These are phyloP conservation scores for Chrysopa pallens DNA, from an alignment of 1,140 invertebrate genomes.

Conservation along the genomic window DNA sequence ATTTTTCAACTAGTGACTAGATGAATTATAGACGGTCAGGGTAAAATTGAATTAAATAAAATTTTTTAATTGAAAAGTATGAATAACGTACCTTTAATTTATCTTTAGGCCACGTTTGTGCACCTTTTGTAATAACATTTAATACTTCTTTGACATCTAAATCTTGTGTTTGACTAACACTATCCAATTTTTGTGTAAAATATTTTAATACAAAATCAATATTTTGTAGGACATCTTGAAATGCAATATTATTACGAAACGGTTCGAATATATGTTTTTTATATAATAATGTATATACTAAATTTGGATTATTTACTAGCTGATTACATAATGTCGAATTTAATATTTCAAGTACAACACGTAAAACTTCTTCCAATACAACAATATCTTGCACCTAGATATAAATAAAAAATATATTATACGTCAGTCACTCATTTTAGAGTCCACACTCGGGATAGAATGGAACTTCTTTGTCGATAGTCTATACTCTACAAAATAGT, in stretches of 20 bases:
- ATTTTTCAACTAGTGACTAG: too few relatives aligned
- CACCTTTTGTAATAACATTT: slow-evolving; percentile 70
- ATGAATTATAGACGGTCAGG: too few relatives aligned
- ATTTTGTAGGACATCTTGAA: slow-evolving; percentile 92
- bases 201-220: slow-evolving; percentile 68
- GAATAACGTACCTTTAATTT: slow-evolving; percentile 55
- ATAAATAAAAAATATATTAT: slow-evolving; percentile 11
- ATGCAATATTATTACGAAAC: slow-evolving; percentile 71
- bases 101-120: slow-evolving; percentile 77
- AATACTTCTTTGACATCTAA: slow-evolving; percentile 74
- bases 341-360: slow-evolving; percentile 91
- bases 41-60: too few relatives aligned
- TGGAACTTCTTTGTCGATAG: too few relatives aligned
- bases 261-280: slow-evolving; percentile 80
- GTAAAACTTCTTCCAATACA: slow-evolving; percentile 91
- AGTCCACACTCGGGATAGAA: too few relatives aligned
- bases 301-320: slow-evolving; percentile 77
- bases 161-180: slow-evolving; percentile 24
- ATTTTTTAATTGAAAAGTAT: too few relatives aligned
- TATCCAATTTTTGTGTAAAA: slow-evolving; percentile 16
- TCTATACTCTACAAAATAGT: too few relatives aligned
- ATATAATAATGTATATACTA: slow-evolving; percentile 92
- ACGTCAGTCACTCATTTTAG: too few relatives aligned
- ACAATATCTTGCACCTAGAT: slow-evolving; percentile 67
- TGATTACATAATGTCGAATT: slow-evolving; percentile 84